Evolutionary conservation across 2,113 vertebrate genomes (phyloP).

Genomic region (Pleuronectes platessa): DNA sequence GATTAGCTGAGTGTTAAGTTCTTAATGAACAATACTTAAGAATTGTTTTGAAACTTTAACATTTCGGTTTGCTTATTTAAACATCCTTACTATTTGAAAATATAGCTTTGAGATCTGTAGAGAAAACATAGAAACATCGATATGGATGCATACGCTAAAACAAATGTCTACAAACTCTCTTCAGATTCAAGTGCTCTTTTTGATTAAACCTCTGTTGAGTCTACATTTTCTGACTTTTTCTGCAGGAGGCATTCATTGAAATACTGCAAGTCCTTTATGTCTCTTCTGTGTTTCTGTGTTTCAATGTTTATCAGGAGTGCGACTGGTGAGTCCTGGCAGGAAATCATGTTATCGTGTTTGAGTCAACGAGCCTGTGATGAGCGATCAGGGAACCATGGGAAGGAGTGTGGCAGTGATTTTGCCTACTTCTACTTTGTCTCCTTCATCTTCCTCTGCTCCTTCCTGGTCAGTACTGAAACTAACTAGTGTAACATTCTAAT

Average conservation of each 20-base stretch:
- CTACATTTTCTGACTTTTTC: neutral
- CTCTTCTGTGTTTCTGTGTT: neutral
- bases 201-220: neutral
- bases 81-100: no score
- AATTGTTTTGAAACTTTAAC: no score
- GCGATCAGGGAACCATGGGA: slow-evolving; percentile 80
- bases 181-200: no score
- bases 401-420: slow-evolving; percentile 94
- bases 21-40: no score
- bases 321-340: slow-evolving; percentile 95
- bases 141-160: no score
- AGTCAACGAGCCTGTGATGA: slow-evolving; percentile 87
- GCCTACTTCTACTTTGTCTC: slow-evolving; percentile 99
- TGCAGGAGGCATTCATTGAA: no score
- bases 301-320: slow-evolving; percentile 86
- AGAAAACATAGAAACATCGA: no score
- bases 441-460: slow-evolving; percentile 98
- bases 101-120: no score
- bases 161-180: no score
- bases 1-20: no score
- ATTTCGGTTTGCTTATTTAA: no score
- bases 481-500: neutral
- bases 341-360: slow-evolving; percentile 96
- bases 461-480: slow-evolving; percentile 87
- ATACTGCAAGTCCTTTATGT: neutral